Percentiles rank a stretch among this genome's conserved stretches.
These are phyloP conservation scores for Alaudala cheleensis DNA, from an alignment of 2,113 vertebrate genomes.

Conservation along the genomic window DNA sequence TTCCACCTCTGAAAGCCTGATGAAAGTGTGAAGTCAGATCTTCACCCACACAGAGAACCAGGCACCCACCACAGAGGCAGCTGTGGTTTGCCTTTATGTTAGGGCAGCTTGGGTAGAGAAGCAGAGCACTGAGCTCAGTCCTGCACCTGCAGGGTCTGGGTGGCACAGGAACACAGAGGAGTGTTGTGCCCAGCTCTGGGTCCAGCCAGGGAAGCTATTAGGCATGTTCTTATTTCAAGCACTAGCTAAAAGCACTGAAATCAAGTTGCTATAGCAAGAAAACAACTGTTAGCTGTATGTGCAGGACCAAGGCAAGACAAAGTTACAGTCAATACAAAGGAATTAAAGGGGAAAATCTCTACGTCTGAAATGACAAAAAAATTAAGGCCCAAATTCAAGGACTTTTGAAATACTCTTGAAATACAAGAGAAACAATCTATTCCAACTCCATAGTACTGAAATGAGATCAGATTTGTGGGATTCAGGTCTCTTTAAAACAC, in stretches of 20 bases:
- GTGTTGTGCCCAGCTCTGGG: not conserved
- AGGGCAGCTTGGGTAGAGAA: fast-evolving
- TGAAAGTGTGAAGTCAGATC: not conserved
- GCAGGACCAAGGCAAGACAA: not conserved
- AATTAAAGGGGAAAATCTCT: not conserved
- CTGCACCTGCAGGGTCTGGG: not conserved
- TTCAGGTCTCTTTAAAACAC: not conserved
- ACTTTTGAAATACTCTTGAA: not conserved
- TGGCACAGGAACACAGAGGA: not conserved
- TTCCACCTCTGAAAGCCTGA: not conserved
- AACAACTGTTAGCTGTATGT: not conserved
- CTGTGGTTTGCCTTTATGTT: not conserved
- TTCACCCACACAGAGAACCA: not conserved
- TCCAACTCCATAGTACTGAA: not conserved
- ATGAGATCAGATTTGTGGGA: not conserved
- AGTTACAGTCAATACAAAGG: not conserved
- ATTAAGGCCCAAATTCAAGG: not conserved
- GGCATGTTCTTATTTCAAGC: not conserved
- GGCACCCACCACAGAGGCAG: fast-evolving
- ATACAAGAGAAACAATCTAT: not conserved
- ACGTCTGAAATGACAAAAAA: not conserved
- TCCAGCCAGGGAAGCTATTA: not conserved
- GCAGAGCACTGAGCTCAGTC: not conserved
- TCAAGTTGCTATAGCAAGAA: not conserved
- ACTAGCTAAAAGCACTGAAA: not conserved